These are phyloP conservation scores for Falco novaeseelandiae DNA, from an alignment of 2,797 vertebrate species.

Conservation along the genomic window DNA sequence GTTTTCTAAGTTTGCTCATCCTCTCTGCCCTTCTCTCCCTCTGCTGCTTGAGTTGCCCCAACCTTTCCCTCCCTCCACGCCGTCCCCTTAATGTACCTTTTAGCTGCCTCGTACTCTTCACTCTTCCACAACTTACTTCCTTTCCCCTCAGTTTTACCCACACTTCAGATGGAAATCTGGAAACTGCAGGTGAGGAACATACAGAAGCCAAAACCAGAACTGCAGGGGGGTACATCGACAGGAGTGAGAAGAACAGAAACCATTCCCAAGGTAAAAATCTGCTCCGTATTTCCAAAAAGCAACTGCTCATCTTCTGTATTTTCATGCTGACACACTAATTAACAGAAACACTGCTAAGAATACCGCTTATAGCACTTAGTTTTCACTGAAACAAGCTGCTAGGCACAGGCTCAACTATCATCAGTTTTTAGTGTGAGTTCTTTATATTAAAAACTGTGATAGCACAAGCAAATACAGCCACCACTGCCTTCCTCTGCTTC, in stretches of 20 bases:
- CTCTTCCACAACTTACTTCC: neutral
- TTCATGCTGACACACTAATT: neutral
- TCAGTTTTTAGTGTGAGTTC: neutral
- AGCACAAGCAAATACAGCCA: neutral
- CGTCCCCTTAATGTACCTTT: neutral
- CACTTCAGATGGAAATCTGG: neutral
- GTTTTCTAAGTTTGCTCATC: neutral
- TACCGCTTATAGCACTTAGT: neutral
- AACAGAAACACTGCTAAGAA: neutral
- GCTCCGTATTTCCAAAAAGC: neutral
- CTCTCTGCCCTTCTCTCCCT: neutral
- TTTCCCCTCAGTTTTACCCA: neutral
- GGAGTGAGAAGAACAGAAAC: accelerated
- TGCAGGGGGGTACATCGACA: neutral
- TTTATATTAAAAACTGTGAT: neutral
- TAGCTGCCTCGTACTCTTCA: neutral
- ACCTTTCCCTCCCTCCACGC: neutral
- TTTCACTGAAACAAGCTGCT: neutral
- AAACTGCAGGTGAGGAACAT: accelerated
- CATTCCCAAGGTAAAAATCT: neutral
- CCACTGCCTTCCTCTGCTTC: neutral
- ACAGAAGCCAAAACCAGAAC: neutral
- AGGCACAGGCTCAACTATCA: neutral
- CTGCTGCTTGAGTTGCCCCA: neutral
- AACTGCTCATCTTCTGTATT: neutral